Conservation (phyloP, 2,888 invertebrate species). For the Archips crataeganus region DNA sequence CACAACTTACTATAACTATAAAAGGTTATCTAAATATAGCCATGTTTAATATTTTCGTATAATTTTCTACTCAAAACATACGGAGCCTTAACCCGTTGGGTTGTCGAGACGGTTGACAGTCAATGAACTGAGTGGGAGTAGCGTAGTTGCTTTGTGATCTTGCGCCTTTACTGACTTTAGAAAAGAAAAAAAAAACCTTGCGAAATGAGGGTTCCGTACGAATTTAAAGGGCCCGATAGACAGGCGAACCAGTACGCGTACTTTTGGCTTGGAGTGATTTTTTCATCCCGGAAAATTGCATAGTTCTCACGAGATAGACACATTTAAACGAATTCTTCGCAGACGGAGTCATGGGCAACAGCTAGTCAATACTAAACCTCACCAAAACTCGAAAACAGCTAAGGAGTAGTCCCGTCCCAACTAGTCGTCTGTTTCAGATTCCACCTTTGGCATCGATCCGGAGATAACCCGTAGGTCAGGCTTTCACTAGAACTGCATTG, state of each 20-base stretch:
- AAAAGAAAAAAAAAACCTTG: neutral
- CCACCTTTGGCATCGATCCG: conserved; percentile 34
- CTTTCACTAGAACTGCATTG: conserved; percentile 30
- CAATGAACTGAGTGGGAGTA: conserved; percentile 33
- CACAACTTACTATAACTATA: too few species aligned
- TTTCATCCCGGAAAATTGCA: too few species aligned
- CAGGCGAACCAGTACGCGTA: too few species aligned
- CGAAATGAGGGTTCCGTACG: too few species aligned
- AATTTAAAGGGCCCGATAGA: too few species aligned
- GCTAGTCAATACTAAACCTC: too few species aligned
- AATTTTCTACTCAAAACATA: neutral
- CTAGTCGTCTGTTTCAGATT: neutral
- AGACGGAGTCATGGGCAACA: too few species aligned
- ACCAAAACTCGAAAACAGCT: neutral
- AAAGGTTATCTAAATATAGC: neutral
- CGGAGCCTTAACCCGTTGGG: neutral
- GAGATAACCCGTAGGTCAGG: conserved; percentile 27
- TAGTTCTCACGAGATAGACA: too few species aligned
- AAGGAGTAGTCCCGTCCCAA: neutral
- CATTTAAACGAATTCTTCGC: too few species aligned
- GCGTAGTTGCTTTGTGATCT: neutral
- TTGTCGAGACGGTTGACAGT: conserved; percentile 20
- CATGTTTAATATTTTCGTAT: neutral
- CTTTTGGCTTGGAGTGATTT: too few species aligned
- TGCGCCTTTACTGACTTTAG: neutral